These are phyloP conservation scores for Pteropus alecto DNA, from an alignment of 2,113 vertebrate genomes.

Conservation along the genomic window DNA sequence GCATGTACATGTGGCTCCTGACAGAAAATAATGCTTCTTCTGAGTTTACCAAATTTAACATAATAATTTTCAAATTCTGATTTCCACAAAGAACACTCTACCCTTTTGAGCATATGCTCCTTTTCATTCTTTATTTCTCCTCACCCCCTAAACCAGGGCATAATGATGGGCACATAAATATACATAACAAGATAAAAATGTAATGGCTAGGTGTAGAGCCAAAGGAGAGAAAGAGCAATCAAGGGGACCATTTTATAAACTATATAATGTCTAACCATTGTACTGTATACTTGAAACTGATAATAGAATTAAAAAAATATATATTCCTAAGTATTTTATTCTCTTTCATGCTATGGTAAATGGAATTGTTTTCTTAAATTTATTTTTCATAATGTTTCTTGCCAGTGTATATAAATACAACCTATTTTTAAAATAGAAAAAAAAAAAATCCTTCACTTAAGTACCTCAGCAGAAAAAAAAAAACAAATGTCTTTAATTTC, in stretches of 20 bases:
- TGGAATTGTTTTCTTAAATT: too few species aligned
- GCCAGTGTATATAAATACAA: too few species aligned
- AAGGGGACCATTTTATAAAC: too few species aligned
- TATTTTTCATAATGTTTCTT: too few species aligned
- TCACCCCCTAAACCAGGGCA: background rate
- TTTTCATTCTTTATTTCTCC: background rate
- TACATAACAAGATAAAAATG: background rate
- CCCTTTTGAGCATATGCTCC: background rate
- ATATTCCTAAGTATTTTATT: too few species aligned
- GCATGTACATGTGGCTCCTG: slow-evolving; percentile 35
- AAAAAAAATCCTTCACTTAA: slow-evolving; percentile 58
- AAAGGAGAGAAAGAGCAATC: too few species aligned
- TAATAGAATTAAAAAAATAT: too few species aligned
- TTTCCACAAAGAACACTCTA: slow-evolving; percentile 37
- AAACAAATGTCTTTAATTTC: slow-evolving; percentile 73
- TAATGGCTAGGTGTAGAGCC: too few species aligned
- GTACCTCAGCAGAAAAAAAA: slow-evolving; percentile 16
- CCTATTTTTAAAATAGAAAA: background rate
- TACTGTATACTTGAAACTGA: too few species aligned
- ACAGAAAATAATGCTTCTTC: slow-evolving; percentile 50
- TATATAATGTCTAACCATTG: too few species aligned
- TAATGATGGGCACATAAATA: slow-evolving; percentile 57
- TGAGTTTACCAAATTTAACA: slow-evolving; percentile 69
- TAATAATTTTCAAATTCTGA: slow-evolving; percentile 74
- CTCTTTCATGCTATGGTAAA: too few species aligned